Base-by-base conservation (phyloP, 1,140 invertebrate species). In the Forficula auricularia region DNA sequence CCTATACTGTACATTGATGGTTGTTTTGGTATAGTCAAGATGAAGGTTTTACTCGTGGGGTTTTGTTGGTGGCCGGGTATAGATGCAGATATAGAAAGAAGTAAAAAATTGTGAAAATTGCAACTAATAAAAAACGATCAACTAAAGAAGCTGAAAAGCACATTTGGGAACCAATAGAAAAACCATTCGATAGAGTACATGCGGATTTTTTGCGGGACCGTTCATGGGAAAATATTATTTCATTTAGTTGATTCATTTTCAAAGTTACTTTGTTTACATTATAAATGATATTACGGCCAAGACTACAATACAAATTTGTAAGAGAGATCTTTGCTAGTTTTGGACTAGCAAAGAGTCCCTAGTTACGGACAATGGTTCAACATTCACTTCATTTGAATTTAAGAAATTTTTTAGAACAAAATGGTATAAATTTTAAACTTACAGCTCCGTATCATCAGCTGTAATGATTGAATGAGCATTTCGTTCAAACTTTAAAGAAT, bases 361-460 rank as follows among this genome's bases (percentile, higher is more conserved):
- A n/a, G 49, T 57, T 15, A 43, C 49, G 6, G 54, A 57, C 45
- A 57, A 58, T 45, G 55, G 54, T 13, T 36, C 49, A 19, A 50
- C 48, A 32, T 57, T 52, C 19, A 45, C 45, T 1, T 49, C 44
- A 18, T 16, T 41, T 18, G 50, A 52, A 30, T 53, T 55, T 44
- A 30, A 46, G 33, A 20, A 30, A 19, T 58, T 57, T n/a, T 42
- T 38, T 52, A 12, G 37, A 43, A 36, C 6, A 27, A 19, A 50
- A 55, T 38, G 46, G 46, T 34, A 50, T 56, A 8, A 42, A 42
- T 22, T 50, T 52, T 40, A 42, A 40, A 13, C 45, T 47, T 14
- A 40, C 38, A 16, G 38, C 53, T 32, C 47, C 50, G 12, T 55
- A 50, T 35, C 40, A 52, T 15, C 52, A 16, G 15, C 39, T 8